A percentile compares a stretch with the other conserved stretches of the same genome.
These are phyloP conservation scores for Malurus melanocephalus DNA, from an alignment of 2,113 vertebrate genomes.

Conservation along the genomic window DNA sequence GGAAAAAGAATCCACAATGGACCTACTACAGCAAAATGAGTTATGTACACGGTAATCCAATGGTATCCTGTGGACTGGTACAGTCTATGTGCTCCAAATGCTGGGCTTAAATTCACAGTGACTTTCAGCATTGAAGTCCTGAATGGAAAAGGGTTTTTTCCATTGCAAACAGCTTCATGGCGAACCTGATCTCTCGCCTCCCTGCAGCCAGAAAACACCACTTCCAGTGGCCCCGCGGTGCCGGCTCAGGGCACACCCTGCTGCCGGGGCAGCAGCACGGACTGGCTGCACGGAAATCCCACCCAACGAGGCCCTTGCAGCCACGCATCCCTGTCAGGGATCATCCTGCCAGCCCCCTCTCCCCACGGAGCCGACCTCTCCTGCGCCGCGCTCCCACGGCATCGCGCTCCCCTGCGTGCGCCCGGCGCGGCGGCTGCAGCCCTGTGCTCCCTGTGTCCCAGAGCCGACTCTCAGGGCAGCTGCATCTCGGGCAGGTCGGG, in stretches of 20 bases:
- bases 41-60: not conserved
- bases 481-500: conserved; percentile 79
- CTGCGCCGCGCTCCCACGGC: accelerated
- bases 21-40: not conserved
- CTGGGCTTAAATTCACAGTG: conserved; percentile 59
- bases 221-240: not conserved
- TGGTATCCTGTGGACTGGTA: not conserved
- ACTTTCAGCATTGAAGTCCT: conserved; percentile 28
- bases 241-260: not conserved
- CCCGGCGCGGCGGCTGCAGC: not conserved
- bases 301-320: accelerated
- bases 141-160: not conserved
- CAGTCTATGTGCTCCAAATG: not conserved
- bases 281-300: not conserved
- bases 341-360: not conserved
- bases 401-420: accelerated
- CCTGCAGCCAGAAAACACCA: not conserved
- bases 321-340: accelerated
- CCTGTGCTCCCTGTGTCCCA: not conserved
- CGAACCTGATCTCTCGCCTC: not conserved
- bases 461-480: conserved; percentile 60
- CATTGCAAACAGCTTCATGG: not conserved
- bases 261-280: accelerated
- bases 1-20: not conserved
- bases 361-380: not conserved